Percentiles rank a stretch among this genome's conserved stretches.
phyloP scores from a whole-genome alignment of 2,113 vertebrate genomes.

The Notarius lentiginosus region DNA sequence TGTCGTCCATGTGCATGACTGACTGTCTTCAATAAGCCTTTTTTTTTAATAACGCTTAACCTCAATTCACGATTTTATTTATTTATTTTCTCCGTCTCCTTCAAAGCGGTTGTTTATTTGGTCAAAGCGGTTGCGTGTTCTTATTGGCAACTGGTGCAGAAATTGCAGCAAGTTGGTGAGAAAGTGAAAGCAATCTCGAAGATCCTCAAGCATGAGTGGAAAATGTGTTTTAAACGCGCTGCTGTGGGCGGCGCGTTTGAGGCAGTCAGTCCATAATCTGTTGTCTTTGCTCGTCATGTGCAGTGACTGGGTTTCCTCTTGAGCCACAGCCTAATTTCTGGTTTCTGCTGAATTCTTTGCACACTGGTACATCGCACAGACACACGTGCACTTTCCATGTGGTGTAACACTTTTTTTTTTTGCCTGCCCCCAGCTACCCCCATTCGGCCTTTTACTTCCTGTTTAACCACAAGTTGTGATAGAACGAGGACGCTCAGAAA shows the following conservation, averaged over 20 bases:
- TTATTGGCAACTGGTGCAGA: background rate
- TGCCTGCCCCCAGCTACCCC: background rate
- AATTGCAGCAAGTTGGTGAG: background rate
- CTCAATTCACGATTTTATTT: too few species aligned
- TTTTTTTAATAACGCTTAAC: background rate
- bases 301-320: background rate
- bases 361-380: background rate
- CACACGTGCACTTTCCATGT: background rate
- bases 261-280: background rate
- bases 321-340: background rate
- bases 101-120: too few species aligned
- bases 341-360: background rate
- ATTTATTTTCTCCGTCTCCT: too few species aligned
- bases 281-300: background rate
- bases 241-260: background rate
- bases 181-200: too few species aligned
- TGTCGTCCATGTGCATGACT: background rate
- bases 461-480: constrained; percentile 5
- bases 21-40: background rate
- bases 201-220: background rate
- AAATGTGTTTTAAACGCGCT: too few species aligned
- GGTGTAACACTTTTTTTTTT: background rate
- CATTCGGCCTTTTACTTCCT: background rate
- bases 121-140: too few species aligned
- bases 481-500: background rate